Percentiles rank a stretch among this genome's conserved stretches.
Evolutionary conservation across 2,113 vertebrate species (phyloP).

Genomic region (Thalassarche chlororhynchos): DNA sequence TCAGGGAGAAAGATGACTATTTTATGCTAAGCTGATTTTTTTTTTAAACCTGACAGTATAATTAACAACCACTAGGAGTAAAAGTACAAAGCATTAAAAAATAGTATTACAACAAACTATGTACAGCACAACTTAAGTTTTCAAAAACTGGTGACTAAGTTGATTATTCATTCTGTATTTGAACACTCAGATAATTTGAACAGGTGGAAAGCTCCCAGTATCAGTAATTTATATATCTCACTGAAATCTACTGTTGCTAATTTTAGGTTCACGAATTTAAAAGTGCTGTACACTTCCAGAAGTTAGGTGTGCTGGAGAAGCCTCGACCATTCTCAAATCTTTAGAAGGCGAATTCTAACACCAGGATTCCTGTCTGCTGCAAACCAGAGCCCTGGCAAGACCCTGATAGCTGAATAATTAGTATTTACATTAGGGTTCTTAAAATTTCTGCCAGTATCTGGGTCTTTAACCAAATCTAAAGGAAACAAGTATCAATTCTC

Average conservation of each 20-base stretch:
- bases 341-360: background rate
- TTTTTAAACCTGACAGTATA: background rate
- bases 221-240: background rate
- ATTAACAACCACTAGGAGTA: background rate
- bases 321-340: rapidly evolving
- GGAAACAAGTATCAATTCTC: background rate
- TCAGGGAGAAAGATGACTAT: background rate
- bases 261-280: background rate
- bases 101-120: background rate
- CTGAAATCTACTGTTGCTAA: background rate
- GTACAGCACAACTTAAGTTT: background rate
- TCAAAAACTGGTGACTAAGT: background rate
- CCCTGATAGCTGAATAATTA: background rate
- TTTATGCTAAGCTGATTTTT: background rate
- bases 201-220: background rate
- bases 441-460: background rate
- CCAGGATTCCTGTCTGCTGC: background rate
- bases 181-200: background rate
- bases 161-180: background rate
- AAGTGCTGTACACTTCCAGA: background rate
- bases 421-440: background rate
- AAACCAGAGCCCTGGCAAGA: background rate
- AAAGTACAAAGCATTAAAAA: background rate
- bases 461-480: background rate
- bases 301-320: background rate